A percentile compares a stretch with the other conserved stretches of the same genome.
phyloP scores from a whole-genome alignment of 1,140 invertebrate genomes.

The Diploscapter pachys region DNA sequence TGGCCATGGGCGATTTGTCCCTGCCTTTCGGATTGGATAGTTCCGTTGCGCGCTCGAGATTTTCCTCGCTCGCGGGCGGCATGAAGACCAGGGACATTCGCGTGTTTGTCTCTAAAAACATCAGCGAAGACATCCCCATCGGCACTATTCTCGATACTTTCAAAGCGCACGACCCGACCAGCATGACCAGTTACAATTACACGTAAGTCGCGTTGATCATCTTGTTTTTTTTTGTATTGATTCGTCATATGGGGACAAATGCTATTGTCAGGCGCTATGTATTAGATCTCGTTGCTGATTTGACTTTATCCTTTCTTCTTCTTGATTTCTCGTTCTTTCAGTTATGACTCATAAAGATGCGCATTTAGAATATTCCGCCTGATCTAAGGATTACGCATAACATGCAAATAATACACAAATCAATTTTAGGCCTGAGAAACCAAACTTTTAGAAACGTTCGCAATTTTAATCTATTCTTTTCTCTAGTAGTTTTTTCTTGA shows the following conservation, averaged over 20 bases:
- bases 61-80: constrained; percentile 27
- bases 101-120: constrained; percentile 55
- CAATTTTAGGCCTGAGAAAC: no score
- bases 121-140: constrained; percentile 46
- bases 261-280: no score
- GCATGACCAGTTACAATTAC: constrained; percentile 48
- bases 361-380: neutral
- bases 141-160: constrained; percentile 53
- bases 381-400: neutral
- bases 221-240: neutral
- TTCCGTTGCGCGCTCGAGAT: constrained; percentile 28
- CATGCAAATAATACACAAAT: no score
- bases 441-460: neutral
- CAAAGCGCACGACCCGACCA: constrained; percentile 50
- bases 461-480: neutral
- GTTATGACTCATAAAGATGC: neutral
- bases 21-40: constrained; percentile 38
- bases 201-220: constrained; percentile 44
- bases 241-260: no score
- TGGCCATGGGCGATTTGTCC: constrained; percentile 30
- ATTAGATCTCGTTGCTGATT: no score
- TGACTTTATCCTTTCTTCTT: neutral
- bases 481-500: neutral
- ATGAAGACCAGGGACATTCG: constrained; percentile 45
- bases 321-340: neutral